Evolutionary conservation across 2,797 vertebrate genomes (phyloP).

Genomic region (Bradypus variegatus): DNA sequence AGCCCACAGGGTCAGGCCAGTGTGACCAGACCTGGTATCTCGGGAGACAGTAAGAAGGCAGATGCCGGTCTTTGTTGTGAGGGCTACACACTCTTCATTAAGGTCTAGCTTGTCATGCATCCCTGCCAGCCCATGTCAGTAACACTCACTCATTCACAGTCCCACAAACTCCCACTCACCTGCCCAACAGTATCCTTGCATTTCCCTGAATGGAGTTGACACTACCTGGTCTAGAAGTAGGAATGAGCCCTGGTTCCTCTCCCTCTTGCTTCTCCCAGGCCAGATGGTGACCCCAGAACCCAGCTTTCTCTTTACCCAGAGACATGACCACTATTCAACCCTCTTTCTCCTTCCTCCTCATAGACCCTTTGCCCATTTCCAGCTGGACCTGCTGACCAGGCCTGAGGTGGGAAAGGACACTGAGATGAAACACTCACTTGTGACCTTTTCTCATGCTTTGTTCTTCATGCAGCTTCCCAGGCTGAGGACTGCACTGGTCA

Average conservation of each 20-base stretch:
- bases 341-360: not conserved
- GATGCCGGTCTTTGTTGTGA: not conserved
- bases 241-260: not conserved
- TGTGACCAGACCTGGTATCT: no score
- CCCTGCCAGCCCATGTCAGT: not conserved
- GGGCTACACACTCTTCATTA: not conserved
- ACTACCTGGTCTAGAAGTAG: not conserved
- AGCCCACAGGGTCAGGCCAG: not conserved
- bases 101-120: not conserved
- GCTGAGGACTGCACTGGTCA: not conserved
- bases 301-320: not conserved
- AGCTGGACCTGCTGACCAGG: not conserved
- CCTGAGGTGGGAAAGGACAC: not conserved
- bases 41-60: not conserved
- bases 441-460: not conserved
- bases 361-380: not conserved
- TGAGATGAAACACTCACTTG: not conserved
- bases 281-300: not conserved
- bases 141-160: conserved; percentile 28
- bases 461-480: not conserved
- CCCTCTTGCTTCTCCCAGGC: not conserved
- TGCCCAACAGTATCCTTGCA: not conserved
- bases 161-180: not conserved
- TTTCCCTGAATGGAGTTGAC: not conserved
- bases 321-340: not conserved